These are phyloP conservation scores for Adoxophyes honmai DNA, from an alignment of 1,140 invertebrate species.

Conservation along the genomic window DNA sequence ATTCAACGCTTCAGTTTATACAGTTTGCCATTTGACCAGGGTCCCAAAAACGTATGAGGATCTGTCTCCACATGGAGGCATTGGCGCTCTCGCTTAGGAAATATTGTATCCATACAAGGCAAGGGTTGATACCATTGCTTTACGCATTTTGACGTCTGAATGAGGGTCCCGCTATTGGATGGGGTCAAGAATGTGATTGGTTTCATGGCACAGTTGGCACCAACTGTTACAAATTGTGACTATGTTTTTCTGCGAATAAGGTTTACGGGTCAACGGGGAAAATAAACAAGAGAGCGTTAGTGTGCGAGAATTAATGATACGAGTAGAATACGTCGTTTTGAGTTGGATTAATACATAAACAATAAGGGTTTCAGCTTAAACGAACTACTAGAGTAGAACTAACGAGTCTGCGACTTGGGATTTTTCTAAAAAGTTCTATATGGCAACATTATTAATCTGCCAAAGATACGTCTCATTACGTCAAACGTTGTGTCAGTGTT, in stretches of 20 bases:
- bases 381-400: too few species aligned
- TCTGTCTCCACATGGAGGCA: not conserved
- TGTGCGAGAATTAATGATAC: not conserved
- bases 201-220: slow-evolving; percentile 15
- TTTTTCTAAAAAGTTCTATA: too few species aligned
- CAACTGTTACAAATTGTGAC: slow-evolving; percentile 9
- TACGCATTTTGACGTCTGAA: not conserved
- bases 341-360: too few species aligned
- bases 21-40: not conserved
- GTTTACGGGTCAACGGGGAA: not conserved
- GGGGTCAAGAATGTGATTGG: slow-evolving; percentile 15
- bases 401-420: too few species aligned
- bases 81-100: not conserved
- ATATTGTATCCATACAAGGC: not conserved
- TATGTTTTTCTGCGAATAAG: slow-evolving; percentile 9
- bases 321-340: too few species aligned
- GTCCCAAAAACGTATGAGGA: not conserved
- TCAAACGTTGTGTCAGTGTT: too few species aligned
- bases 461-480: too few species aligned
- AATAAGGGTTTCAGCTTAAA: too few species aligned
- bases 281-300: not conserved
- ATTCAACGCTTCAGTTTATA: not conserved
- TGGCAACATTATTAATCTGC: too few species aligned
- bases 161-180: not conserved
- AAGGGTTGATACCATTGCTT: not conserved